Evolutionary conservation across 1,140 invertebrate species (phyloP), one percentile per base, ranked within the genome.

Genomic region (Trissolcus basalis): DNA sequence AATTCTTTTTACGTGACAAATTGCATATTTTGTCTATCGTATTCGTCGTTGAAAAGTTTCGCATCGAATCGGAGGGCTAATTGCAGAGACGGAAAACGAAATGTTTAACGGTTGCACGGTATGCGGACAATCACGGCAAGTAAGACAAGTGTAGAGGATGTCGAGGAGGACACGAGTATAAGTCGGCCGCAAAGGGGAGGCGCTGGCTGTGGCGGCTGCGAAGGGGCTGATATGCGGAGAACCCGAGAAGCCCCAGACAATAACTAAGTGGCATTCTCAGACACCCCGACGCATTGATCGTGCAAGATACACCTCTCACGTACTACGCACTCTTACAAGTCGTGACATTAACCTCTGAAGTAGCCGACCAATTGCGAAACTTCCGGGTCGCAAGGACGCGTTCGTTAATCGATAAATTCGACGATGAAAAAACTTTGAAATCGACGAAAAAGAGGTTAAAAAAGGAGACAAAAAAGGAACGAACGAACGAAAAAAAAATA

Each of bases 231-330:
- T 54, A 75, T 67, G 58, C 59, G 77, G 74, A 79, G 79, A 78
- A 58, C 59, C 61, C 51, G 56, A 78, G 74, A 72, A 80, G 27
- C 65, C 47, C 67, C 81, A 82, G 83, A 85, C 81, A 85, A 83
- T 83, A 81, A 83, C 79, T 80, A 83, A 85, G 83, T 82, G 81
- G 81, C 79, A 79, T 83, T 81, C 80, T 83, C 83, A 85, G 83
- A 85, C 83, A 72, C 79, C 59, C 64, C 70, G 59, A 70, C 61
- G 72, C 79, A 80, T 82, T 72, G 80, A 82, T 82, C 80, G 80
- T 56, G 63, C 71, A 75, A 78, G 77, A 83, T 82, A 74, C 19
- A 27, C 77, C 59, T 59, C 68, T 48, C 70, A 70, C 75, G 75
- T 60, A 75, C 54, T 35, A 70, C 70, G 68, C 76, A 67, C 75